Evolutionary conservation across 2,888 invertebrate genomes (phyloP), one percentile per base, ranked within the genome.

Genomic region (Sarcophaga caerulescens): DNA sequence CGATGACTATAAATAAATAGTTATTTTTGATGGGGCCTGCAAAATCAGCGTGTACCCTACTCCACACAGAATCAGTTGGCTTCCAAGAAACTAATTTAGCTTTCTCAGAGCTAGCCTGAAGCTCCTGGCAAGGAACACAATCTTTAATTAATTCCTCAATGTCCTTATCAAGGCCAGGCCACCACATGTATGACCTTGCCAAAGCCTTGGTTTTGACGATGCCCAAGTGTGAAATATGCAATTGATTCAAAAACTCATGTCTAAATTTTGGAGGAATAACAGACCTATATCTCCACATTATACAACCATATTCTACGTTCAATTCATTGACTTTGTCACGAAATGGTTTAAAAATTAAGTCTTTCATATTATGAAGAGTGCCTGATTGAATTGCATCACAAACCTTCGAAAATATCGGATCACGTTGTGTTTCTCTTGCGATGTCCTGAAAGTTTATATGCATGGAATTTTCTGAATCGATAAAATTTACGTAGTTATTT

Each of bases 361-460:
- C 25, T 25, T 25, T 60, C 19, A 60, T n/a, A 60, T 60, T 60
- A n/a, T 60, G 60, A n/a, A 60, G 60, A 19, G 60, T 60, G 19
- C 60, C 60, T 6, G 19, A n/a, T 60, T 60, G 17, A 60, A 60
- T 19, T n/a, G 60, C 60, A 3, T 60, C 73, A 60, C 57, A 45
- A 60, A 76, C n/a, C 69, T 79, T 76, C 45, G 83, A 71, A 12
- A 77, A 60, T 10, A 71, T 66, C n/a, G 76, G 44, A 70, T 65
- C 71, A 21, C 76, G 59, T 74, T 57, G 45, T 3, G 74, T 74
- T 35, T 85, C 21, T 71, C 85, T n/a, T 21, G 81, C 47, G 21
- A 84, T 81, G 52, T 84, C 63, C 25, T 81, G 83, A 35, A 86
- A 86, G 62, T 52, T 71, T 19, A 83, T 52, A 47, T 5, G 21